Evolutionary conservation across 2,888 invertebrate species (phyloP).

Genomic region (Lacanobia oleracea): DNA sequence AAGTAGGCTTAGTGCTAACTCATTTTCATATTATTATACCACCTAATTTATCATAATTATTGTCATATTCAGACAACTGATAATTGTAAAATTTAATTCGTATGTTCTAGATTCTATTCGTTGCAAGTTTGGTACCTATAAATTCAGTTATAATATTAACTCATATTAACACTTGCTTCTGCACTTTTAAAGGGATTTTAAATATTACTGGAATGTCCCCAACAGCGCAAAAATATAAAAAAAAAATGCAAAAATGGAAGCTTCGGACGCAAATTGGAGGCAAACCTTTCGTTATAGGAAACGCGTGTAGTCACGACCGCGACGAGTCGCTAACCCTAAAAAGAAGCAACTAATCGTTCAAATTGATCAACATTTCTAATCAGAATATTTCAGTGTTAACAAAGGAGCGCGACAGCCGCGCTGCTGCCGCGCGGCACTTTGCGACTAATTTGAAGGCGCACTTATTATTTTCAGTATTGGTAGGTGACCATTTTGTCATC

Average conservation of each 20-base stretch:
- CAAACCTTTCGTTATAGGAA: background rate
- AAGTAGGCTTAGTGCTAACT: conserved; percentile 79
- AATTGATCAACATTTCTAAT: background rate
- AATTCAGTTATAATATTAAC: conserved; percentile 10
- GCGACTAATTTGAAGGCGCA: too few species aligned
- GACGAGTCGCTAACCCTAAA: background rate
- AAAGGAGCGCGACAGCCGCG: too few species aligned
- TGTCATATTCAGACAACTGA: background rate
- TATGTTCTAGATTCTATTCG: background rate
- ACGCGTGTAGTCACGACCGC: background rate
- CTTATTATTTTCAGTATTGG: too few species aligned
- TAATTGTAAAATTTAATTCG: background rate
- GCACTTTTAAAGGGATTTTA: background rate
- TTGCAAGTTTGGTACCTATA: conserved; percentile 3
- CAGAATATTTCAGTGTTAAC: background rate
- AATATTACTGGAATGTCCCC: background rate
- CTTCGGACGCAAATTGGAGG: background rate
- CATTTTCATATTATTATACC: background rate
- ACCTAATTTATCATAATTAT: background rate
- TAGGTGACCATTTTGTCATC: too few species aligned
- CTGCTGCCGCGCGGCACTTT: too few species aligned
- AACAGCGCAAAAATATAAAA: too few species aligned
- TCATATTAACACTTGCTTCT: conserved; percentile 38
- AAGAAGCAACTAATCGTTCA: background rate
- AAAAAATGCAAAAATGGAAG: background rate